Evolutionary conservation across 2,888 invertebrate genomes (phyloP).

Genomic region (Mesorhabditis sp.): DNA sequence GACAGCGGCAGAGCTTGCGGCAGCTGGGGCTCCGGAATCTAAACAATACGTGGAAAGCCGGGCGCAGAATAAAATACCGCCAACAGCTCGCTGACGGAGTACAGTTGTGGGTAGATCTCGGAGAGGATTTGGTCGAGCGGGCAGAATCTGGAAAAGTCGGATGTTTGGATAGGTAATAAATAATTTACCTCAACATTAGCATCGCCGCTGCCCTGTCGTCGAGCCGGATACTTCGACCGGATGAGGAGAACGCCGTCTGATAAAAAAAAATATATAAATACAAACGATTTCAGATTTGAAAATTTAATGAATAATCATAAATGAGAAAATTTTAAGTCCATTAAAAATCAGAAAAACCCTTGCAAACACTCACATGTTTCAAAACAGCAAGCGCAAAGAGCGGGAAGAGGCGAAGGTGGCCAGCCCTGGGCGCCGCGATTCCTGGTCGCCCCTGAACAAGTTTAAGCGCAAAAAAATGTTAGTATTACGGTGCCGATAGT

Average conservation of each 20-base stretch:
- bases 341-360: background rate
- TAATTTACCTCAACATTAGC: constrained; percentile 78
- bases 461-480: background rate
- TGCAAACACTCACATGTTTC: constrained; percentile 63
- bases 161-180: background rate
- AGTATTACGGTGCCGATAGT: constrained; percentile 25
- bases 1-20: constrained; percentile 81
- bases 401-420: constrained; percentile 77
- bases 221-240: constrained; percentile 78
- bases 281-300: constrained; percentile 9
- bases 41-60: background rate
- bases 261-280: constrained; percentile 10
- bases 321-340: background rate
- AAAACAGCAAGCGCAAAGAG: constrained; percentile 82
- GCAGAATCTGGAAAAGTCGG: constrained; percentile 63
- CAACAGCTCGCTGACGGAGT: constrained; percentile 71
- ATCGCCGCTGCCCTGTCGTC: constrained; percentile 90
- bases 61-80: constrained; percentile 12
- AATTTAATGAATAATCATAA: background rate
- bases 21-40: constrained; percentile 44
- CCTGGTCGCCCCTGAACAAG: constrained; percentile 9
- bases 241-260: constrained; percentile 77
- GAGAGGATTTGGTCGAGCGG: constrained; percentile 79
- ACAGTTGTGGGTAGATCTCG: constrained; percentile 84
- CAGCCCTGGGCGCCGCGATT: constrained; percentile 73